Percentiles rank a stretch among this genome's conserved stretches.
phyloP scores from a whole-genome alignment of 2,113 vertebrate species.

The Alethe diademata region DNA sequence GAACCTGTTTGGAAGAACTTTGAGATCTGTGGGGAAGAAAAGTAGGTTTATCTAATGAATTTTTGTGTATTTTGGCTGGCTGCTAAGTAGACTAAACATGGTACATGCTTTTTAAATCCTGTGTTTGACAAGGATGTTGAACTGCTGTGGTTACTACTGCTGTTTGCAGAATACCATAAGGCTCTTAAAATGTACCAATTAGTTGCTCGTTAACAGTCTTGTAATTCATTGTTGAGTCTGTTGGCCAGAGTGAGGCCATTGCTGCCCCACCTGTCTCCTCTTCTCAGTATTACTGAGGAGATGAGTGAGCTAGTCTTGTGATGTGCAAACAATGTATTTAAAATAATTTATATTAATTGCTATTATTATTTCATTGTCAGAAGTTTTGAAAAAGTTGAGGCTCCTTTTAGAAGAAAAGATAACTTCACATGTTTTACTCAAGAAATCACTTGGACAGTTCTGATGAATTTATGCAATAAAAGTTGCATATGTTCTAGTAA shows the following conservation, averaged over 20 bases:
- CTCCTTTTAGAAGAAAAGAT: background rate
- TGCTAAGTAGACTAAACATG: conserved; percentile 52
- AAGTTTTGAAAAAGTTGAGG: background rate
- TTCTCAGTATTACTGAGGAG: background rate
- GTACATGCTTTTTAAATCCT: conserved; percentile 11
- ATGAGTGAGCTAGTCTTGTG: background rate
- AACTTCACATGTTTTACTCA: background rate
- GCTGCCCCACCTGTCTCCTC: background rate
- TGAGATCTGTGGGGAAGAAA: background rate
- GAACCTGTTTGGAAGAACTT: conserved; percentile 10
- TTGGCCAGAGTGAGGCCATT: background rate
- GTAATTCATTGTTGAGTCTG: background rate
- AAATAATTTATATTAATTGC: background rate
- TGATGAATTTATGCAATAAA: background rate
- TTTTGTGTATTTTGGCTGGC: conserved; percentile 22
- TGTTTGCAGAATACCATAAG: background rate
- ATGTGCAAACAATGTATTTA: background rate
- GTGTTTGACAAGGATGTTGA: conserved; percentile 20
- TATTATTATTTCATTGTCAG: background rate
- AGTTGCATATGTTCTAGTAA: background rate
- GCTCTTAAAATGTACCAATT: background rate
- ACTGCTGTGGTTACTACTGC: background rate
- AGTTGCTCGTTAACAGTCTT: background rate
- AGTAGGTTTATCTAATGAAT: conserved; percentile 11
- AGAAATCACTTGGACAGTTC: background rate